Conservation (phyloP, 64 coral and sea anemone species). For the Cladopsammia gracilis region DNA sequence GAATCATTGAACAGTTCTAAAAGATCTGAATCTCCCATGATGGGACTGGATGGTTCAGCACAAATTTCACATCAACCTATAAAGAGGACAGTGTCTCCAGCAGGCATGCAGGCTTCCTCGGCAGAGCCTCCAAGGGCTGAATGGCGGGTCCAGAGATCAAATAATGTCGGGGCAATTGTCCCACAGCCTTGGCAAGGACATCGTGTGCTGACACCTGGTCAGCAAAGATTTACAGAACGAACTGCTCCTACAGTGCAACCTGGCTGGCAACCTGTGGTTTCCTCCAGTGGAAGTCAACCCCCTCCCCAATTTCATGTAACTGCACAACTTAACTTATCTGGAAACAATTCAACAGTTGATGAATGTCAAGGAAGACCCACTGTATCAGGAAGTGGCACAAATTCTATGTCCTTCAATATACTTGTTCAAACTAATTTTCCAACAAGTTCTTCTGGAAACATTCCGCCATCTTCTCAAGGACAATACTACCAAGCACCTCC, state of each 20-base stretch:
- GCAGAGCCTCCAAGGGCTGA: constrained; percentile 47
- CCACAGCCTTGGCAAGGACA: constrained; percentile 32
- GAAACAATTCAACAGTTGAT: constrained; percentile 16
- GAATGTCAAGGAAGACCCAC: constrained; percentile 9
- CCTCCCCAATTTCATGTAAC: constrained; percentile 93
- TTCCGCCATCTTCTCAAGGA: constrained; percentile 18
- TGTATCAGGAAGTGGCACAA: constrained; percentile 52
- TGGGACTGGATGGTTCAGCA: background rate
- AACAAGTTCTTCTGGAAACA: constrained; percentile 21
- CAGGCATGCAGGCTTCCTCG: background rate
- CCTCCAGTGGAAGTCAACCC: constrained; percentile 14
- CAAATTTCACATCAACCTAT: background rate
- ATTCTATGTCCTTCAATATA: constrained; percentile 92
- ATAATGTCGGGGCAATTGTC: background rate
- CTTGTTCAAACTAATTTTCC: constrained; percentile 85
- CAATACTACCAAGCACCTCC: constrained; percentile 38
- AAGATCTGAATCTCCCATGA: constrained; percentile 81
- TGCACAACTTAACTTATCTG: constrained; percentile 80
- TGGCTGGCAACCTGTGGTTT: constrained; percentile 5
- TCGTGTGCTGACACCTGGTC: background rate
- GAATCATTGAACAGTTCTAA: constrained; percentile 78
- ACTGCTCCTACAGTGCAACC: background rate
- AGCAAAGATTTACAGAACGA: constrained; percentile 29
- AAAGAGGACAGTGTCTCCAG: background rate
- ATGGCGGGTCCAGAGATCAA: constrained; percentile 30